Evolutionary conservation across 2,113 vertebrate species (phyloP).

Genomic region (Lepisosteus oculatus): DNA sequence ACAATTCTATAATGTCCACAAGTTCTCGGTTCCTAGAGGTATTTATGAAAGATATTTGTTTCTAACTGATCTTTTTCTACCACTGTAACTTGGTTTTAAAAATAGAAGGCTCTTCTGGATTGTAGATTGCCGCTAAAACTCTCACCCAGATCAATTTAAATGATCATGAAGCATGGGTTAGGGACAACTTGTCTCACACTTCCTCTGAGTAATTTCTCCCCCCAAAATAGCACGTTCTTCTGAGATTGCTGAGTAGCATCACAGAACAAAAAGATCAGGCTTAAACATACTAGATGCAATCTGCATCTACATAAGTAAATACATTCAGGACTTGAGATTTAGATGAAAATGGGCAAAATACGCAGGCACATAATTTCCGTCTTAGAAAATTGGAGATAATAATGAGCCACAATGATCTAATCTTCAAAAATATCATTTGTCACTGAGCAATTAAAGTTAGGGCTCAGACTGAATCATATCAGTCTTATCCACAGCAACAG

Average conservation of each 20-base stretch:
- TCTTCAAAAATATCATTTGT: background rate
- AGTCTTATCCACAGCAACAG: too few relatives aligned
- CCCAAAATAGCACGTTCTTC: background rate
- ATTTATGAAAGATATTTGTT: too few relatives aligned
- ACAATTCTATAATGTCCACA: too few relatives aligned
- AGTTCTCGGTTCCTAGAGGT: too few relatives aligned
- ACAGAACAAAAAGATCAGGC: background rate
- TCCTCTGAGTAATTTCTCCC: constrained; percentile 5
- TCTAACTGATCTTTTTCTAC: too few relatives aligned
- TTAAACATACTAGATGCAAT: background rate
- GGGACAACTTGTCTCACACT: constrained; percentile 20
- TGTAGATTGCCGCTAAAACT: background rate
- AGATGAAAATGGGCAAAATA: too few relatives aligned
- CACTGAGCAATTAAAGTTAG: background rate
- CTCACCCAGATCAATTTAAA: constrained; percentile 13
- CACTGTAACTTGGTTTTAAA: too few relatives aligned
- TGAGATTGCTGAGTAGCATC: background rate
- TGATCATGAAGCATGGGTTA: background rate
- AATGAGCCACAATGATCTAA: too few relatives aligned
- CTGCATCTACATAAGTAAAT: background rate
- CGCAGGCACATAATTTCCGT: background rate
- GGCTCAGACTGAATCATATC: background rate
- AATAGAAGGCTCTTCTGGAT: too few relatives aligned
- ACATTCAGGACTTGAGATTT: background rate
- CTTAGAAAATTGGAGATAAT: background rate